Conservation (phyloP, 2,888 invertebrate genomes). For the Papilio gigon region DNA sequence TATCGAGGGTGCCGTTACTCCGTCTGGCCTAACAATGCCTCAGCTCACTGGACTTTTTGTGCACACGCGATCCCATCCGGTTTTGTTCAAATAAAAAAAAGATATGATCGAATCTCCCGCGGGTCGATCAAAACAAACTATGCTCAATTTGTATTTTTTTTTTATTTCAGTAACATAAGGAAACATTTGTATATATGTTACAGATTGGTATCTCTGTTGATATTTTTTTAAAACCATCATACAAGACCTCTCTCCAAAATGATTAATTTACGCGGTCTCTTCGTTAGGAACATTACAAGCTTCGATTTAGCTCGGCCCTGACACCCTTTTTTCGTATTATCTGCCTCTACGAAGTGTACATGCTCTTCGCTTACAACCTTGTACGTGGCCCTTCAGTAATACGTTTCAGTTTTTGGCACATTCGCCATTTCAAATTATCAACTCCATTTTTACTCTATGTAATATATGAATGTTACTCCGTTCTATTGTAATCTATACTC, state of each 20-base stretch:
- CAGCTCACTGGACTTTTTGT: constrained; percentile 64
- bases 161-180: too few relatives aligned
- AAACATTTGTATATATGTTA: too few relatives aligned
- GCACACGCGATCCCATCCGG: constrained; percentile 45
- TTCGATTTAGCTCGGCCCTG: constrained; percentile 16
- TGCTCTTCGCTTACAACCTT: constrained; percentile 11
- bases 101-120: constrained; percentile 5
- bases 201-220: too few relatives aligned
- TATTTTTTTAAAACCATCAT: neutral
- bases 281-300: constrained; percentile 18
- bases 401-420: neutral
- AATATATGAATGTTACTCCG: neutral
- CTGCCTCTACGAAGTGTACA: constrained; percentile 14
- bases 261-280: neutral
- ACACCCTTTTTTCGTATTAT: constrained; percentile 22
- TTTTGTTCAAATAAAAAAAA: constrained; percentile 26
- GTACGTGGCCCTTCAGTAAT: constrained; percentile 11
- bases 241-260: neutral
- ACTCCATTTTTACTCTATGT: neutral
- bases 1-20: constrained; percentile 74
- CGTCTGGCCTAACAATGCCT: constrained; percentile 72
- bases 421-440: neutral
- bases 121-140: constrained; percentile 8
- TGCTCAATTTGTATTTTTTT: too few relatives aligned
- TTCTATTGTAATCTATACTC: neutral